phyloP scores from a whole-genome alignment of 2,113 vertebrate species.

The Vanacampus margaritifer region DNA sequence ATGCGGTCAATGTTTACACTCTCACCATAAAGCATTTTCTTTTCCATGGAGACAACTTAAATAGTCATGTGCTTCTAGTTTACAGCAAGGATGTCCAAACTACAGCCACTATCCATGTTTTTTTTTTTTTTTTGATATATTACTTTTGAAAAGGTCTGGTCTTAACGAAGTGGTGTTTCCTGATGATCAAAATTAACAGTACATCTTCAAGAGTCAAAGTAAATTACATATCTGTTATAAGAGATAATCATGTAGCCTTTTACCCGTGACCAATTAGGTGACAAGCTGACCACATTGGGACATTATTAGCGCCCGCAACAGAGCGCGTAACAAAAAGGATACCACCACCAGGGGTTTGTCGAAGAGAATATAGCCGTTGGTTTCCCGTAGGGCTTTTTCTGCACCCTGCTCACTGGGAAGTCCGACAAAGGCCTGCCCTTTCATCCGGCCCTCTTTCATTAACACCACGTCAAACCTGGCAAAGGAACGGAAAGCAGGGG shows the following conservation, averaged over 20 bases:
- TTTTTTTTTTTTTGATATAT: too few relatives aligned
- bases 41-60: background rate
- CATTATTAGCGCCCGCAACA: background rate
- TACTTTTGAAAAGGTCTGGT: too few relatives aligned
- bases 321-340: constrained; percentile 79
- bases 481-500: constrained; percentile 5
- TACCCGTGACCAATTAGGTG: background rate
- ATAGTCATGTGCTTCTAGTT: background rate
- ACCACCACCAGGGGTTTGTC: constrained; percentile 96
- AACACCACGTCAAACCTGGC: constrained; percentile 94
- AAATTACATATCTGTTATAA: too few relatives aligned
- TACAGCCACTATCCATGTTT: too few relatives aligned
- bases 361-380: constrained; percentile 87
- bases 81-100: too few relatives aligned
- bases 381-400: constrained; percentile 90
- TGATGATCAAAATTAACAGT: too few relatives aligned
- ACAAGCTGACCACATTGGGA: background rate
- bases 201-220: too few relatives aligned
- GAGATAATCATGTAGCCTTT: too few relatives aligned
- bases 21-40: background rate
- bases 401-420: constrained; percentile 90
- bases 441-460: constrained; percentile 99
- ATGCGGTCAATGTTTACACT: background rate
- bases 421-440: constrained; percentile 95
- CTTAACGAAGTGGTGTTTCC: too few relatives aligned